These are phyloP conservation scores for Syngnathus rostellatus DNA, from an alignment of 2,797 vertebrate species.

Conservation along the genomic window DNA sequence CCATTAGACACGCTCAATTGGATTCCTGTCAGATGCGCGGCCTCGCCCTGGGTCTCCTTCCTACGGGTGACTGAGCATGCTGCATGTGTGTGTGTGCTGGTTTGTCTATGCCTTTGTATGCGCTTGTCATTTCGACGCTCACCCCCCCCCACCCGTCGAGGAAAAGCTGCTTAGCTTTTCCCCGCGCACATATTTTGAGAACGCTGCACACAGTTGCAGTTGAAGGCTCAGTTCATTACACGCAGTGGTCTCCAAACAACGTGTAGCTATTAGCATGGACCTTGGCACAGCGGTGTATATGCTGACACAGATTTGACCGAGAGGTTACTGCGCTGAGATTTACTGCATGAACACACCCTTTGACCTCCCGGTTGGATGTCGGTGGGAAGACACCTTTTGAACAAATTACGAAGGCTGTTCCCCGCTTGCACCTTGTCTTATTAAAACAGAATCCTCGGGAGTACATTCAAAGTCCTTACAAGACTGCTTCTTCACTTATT, in stretches of 20 bases:
- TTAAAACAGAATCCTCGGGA: constrained; percentile 40
- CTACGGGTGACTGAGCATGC: constrained; percentile 65
- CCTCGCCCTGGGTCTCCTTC: constrained; percentile 68
- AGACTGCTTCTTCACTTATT: neutral
- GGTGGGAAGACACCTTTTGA: constrained; percentile 43
- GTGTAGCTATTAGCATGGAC: constrained; percentile 53
- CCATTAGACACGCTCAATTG: constrained; percentile 72
- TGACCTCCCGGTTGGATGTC: constrained; percentile 40
- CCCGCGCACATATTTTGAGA: constrained; percentile 6
- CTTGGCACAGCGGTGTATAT: constrained; percentile 45
- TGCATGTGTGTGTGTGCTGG: constrained; percentile 4
- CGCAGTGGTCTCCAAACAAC: constrained; percentile 24
- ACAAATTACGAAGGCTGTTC: constrained; percentile 45
- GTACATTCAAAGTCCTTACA: neutral
- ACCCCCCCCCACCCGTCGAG: neutral
- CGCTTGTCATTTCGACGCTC: neutral
- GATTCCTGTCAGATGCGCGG: constrained; percentile 70
- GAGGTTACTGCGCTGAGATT: constrained; percentile 52
- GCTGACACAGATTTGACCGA: constrained; percentile 59
- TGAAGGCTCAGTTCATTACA: constrained; percentile 38
- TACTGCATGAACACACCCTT: constrained; percentile 42
- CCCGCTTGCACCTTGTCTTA: constrained; percentile 51
- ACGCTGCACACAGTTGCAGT: constrained; percentile 14
- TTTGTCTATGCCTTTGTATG: constrained; percentile 6
- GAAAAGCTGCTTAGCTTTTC: neutral